These are phyloP conservation scores for Darevskia nairensis DNA, from an alignment of 2,797 vertebrate species.

Conservation along the genomic window DNA sequence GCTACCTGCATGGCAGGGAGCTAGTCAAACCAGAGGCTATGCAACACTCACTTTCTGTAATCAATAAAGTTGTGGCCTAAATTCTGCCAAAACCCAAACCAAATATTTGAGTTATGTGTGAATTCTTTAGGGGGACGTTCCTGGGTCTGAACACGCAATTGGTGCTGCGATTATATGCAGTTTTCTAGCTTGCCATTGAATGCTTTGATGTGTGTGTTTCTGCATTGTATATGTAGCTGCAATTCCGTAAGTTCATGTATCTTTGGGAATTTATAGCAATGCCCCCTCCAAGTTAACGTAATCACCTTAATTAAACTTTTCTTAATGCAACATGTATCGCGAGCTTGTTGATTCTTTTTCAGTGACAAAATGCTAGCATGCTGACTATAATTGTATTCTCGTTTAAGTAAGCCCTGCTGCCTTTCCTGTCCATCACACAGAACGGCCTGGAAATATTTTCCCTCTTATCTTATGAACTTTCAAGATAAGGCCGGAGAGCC, in stretches of 20 bases:
- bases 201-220: neutral
- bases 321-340: neutral
- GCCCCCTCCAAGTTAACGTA: neutral
- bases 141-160: too few relatives aligned
- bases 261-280: neutral
- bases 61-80: too few relatives aligned
- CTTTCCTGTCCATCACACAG: neutral
- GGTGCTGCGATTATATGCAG: conserved; percentile 26
- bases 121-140: too few relatives aligned
- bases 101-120: too few relatives aligned
- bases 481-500: neutral
- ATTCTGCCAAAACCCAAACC: too few relatives aligned
- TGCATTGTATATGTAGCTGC: neutral
- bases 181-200: conserved; percentile 16
- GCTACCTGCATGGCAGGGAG: too few relatives aligned
- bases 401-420: neutral
- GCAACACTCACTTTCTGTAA: too few relatives aligned
- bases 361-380: neutral
- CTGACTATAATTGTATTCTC: neutral
- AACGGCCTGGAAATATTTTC: neutral
- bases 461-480: conserved; percentile 12
- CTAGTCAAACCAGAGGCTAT: too few relatives aligned
- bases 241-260: neutral
- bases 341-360: neutral
- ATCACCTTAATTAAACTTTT: neutral